Evolutionary conservation across 2,888 invertebrate species (phyloP).

Genomic region (Xiphydria camelus): DNA sequence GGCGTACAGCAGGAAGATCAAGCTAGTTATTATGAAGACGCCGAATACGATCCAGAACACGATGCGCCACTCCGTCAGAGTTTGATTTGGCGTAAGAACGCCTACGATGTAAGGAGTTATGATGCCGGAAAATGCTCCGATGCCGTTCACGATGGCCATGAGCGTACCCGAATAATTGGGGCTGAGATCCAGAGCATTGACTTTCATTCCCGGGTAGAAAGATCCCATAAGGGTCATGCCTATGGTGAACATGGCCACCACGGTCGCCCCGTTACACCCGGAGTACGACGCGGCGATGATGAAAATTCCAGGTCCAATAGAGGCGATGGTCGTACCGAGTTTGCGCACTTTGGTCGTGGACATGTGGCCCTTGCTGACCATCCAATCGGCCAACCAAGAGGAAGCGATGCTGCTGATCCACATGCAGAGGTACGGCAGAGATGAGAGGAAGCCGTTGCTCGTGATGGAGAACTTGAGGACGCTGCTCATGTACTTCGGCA

Average conservation of each 20-base stretch:
- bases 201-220: conserved; percentile 60
- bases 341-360: conserved; percentile 57
- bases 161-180: conserved; percentile 60
- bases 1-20: conserved; percentile 71
- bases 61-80: conserved; percentile 71
- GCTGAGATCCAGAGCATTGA: conserved; percentile 58
- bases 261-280: conserved; percentile 53
- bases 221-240: conserved; percentile 60
- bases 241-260: conserved; percentile 56
- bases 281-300: conserved; percentile 60
- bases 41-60: conserved; percentile 81
- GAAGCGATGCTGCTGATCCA: conserved; percentile 54
- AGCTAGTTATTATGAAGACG: conserved; percentile 69
- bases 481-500: conserved; percentile 57
- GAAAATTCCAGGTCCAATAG: conserved; percentile 59
- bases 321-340: conserved; percentile 59
- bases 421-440: conserved; percentile 58
- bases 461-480: conserved; percentile 56
- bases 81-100: conserved; percentile 66
- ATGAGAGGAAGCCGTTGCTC: conserved; percentile 56
- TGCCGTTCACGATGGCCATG: conserved; percentile 63
- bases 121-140: conserved; percentile 73
- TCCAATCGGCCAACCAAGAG: conserved; percentile 56
- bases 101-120: conserved; percentile 72
- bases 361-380: conserved; percentile 47